Evolutionary conservation across 92 coral and sea anemone genomes (phyloP).

Genomic region (Porites divaricata): DNA sequence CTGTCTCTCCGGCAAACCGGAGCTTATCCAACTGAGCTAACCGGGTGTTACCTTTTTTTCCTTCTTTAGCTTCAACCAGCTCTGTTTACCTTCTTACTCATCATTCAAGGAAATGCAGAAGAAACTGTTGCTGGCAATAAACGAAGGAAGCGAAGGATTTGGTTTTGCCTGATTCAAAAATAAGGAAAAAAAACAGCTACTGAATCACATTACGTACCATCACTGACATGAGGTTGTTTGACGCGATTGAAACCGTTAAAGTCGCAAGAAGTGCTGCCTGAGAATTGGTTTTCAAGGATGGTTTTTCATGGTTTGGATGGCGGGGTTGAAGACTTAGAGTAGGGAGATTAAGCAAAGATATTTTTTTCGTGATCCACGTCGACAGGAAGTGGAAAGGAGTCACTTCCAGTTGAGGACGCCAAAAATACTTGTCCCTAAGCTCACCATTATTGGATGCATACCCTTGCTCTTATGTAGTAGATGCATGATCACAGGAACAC

Average conservation of each 20-base stretch:
- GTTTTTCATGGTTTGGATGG: no score
- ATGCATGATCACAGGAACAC: no score
- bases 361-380: no score
- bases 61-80: constrained; percentile 84
- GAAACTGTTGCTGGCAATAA: constrained; percentile 87
- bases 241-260: not conserved
- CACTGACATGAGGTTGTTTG: not conserved
- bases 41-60: not conserved
- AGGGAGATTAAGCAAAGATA: no score
- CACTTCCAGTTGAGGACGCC: no score
- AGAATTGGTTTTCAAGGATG: no score
- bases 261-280: no score
- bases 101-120: constrained; percentile 91
- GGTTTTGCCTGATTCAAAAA: constrained; percentile 63
- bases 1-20: not conserved
- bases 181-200: not conserved
- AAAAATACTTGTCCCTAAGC: no score
- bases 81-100: constrained; percentile 89
- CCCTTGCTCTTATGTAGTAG: no score
- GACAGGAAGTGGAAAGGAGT: no score
- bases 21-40: not conserved
- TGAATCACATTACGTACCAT: not conserved
- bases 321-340: no score
- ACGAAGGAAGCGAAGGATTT: constrained; percentile 97
- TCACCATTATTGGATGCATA: no score